Conservation (phyloP, 2,888 invertebrate genomes). For the Hedya salicella region DNA sequence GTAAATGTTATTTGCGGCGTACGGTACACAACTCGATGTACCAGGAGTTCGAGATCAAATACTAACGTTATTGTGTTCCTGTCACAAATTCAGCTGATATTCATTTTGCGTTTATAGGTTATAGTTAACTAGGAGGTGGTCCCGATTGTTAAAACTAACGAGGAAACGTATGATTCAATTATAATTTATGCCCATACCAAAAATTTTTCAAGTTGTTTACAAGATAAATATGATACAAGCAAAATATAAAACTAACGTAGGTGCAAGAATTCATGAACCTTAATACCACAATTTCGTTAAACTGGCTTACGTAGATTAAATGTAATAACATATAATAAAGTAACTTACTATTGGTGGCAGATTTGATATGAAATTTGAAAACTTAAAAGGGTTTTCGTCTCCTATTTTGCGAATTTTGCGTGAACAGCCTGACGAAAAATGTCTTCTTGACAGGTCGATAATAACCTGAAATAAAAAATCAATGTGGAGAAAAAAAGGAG, state of each 20-base stretch:
- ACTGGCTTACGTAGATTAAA: background rate
- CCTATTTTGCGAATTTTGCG: conserved; percentile 83
- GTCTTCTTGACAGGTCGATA: conserved; percentile 84
- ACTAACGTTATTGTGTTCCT: conserved; percentile 7
- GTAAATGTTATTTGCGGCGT: background rate
- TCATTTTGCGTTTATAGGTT: conserved; percentile 37
- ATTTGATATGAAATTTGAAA: conserved; percentile 83
- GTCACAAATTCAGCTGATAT: conserved; percentile 39
- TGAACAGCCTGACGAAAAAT: conserved; percentile 77
- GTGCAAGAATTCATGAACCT: conserved; percentile 13
- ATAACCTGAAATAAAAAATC: conserved; percentile 84
- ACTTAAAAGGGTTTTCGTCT: conserved; percentile 83
- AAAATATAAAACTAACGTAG: conserved; percentile 28
- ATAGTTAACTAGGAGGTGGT: conserved; percentile 23
- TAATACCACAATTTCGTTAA: conserved; percentile 4
- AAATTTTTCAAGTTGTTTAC: conserved; percentile 33
- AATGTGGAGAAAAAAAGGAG: conserved; percentile 65
- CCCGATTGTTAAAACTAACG: background rate
- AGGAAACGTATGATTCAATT: conserved; percentile 19
- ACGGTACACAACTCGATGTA: background rate
- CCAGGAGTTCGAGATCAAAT: background rate
- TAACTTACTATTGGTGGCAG: conserved; percentile 83
- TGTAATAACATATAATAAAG: conserved; percentile 46
- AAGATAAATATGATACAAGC: conserved; percentile 24
- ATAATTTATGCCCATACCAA: conserved; percentile 26